Base-by-base conservation (phyloP, 2,797 vertebrate genomes). In the Melanogrammus aeglefinus region DNA sequence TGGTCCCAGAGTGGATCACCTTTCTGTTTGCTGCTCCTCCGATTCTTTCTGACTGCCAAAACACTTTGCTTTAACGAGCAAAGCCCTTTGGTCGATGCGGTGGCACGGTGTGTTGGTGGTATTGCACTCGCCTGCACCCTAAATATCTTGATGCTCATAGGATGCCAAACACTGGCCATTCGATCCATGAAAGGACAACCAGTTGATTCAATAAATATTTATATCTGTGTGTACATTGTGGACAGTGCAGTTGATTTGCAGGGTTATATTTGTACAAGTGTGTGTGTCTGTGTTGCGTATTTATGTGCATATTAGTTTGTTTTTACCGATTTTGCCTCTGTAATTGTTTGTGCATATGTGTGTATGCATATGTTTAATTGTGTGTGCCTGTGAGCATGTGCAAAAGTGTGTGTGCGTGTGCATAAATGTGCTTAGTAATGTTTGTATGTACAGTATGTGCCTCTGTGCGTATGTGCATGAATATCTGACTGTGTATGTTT, bases 361-460 rank as follows among this genome's bases (percentile, higher is more conserved):
- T 70, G 66, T 70, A 14, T 31, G 27, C 10, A 6, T 70, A 24
- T 70, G 66, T 70, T 10, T 29, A 14, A 10, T 4, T 70, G 24
- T 3, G 41, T 13, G 2, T 44, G 41, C 41, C 12, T 29, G 66
- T 13, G n/a, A 10, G 66, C 24, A 70, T 70, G 66, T 70, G 66
- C 18, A 9, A 18, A 9, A n/a, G 21, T 27, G 24, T 70, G 31
- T 71, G 27, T 71, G 69, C 10, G 69, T 33, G 69, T 33, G 27
- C 33, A 71, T n/a, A 24, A 71, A 29, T 33, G 69, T 33, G 69
- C 9, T 2, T 31, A 18, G 13, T 29, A 29, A 18, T 33, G 69
- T 71, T 29, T 71, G 27, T 71, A 71, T 33, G 69, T 71, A 33
- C 69, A 71, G 69, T 71, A 33, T 71, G 69, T 16, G 69, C 31